Evolutionary conservation across 2,113 vertebrate species (phyloP).

Genomic region (Epinephelus fuscoguttatus): DNA sequence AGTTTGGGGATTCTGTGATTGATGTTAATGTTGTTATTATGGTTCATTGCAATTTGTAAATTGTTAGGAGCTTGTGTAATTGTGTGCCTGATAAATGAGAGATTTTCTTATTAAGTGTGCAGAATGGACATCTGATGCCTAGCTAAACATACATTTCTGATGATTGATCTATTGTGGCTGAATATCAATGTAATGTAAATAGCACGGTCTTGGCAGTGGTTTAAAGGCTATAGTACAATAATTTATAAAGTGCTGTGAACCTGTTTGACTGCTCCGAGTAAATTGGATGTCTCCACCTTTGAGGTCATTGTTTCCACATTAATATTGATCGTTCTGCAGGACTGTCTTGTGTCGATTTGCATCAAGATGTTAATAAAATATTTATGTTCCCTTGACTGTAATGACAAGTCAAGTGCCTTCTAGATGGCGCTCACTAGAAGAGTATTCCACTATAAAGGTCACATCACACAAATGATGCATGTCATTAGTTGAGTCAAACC

Average conservation of each 20-base stretch:
- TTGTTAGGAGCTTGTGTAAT: constrained; percentile 1
- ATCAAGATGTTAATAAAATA: no score
- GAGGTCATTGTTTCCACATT: not conserved
- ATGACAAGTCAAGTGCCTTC: no score
- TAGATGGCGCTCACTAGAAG: no score
- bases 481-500: not conserved
- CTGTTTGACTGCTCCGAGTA: not conserved
- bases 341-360: not conserved
- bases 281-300: not conserved
- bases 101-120: not conserved
- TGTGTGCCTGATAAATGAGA: not conserved
- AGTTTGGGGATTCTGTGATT: constrained; percentile 10
- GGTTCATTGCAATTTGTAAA: constrained; percentile 23
- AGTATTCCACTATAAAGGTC: not conserved
- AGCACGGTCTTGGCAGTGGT: not conserved
- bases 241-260: not conserved
- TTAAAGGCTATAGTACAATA: not conserved
- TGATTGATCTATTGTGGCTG: not conserved
- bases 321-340: not conserved
- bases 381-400: no score
- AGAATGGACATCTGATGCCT: not conserved
- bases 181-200: not conserved
- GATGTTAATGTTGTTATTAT: constrained; percentile 29
- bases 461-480: not conserved
- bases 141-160: constrained; percentile 13